Evolutionary conservation across 2,888 invertebrate genomes (phyloP), one percentile per base, ranked within the genome.

Genomic region (Pheosia tremula): DNA sequence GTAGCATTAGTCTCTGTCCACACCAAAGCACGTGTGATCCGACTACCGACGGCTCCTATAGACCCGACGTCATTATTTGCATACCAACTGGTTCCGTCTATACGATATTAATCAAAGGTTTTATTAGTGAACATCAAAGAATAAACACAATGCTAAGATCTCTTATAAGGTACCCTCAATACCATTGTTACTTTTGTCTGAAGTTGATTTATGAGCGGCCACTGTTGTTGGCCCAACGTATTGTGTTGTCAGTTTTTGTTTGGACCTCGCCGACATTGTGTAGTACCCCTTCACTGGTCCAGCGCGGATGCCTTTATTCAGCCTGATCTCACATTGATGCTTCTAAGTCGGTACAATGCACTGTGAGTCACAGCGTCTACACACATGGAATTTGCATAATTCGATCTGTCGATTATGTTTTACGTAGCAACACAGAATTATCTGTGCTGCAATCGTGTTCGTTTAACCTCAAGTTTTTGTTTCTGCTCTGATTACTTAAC

Each of bases 71-170:
- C 83, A 89, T 87, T 93, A 93, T 93, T 93, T 93, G 93, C 93
- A 93, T 93, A 92, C 90, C 89, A 85, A 90, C 91, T 88, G 91
- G 93, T 92, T 89, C 86, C 85, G 78, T 86, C 88, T 87, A 93
- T 93, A 90, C 92, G 93, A 93, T 93, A 93, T 93, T 93, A 93
- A 93, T 93, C 93, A 93, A 93, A 92, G 91, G 93, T 93, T 93
- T 93, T 93, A 93, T 93, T 93, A 93, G 91, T 91, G 92, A 93
- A 93, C 91, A 93, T 93, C 93, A 93, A 93, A 93, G 93, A 89
- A 88, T 90, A 87, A 83, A 86, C 88, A 93, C 93, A 93, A 93
- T 90, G 83, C 90, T 90, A 90, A 93, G 92, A 93, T 93, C 93
- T 93, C 92, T 92, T 93, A 92, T 93, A 91, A 91, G 93, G 93